Base-by-base conservation (phyloP, 2,113 vertebrate genomes). In the Triplophysa siluroides region DNA sequence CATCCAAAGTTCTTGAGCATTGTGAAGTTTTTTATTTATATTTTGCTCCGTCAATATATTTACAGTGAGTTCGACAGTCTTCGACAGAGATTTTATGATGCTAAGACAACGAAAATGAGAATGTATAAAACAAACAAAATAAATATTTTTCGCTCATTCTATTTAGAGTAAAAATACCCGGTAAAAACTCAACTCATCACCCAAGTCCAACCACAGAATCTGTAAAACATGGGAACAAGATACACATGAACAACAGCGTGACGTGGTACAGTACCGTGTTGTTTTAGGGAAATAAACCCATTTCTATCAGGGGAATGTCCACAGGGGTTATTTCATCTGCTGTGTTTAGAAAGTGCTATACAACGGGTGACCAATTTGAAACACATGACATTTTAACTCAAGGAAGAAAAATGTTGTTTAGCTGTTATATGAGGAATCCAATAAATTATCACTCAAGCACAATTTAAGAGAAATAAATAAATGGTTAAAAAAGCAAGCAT, bases 301-400 rank as follows among this genome's bases (percentile, higher is more conserved):
- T 41, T 65, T 78, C 76, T 84, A 61, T 78, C 83, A 69, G 16
- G 77, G 79, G 76, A 60, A 43, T 80, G 18, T 61, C 56, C 26
- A 50, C 64, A 68, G 64, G 81, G 77, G 68, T 68, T 80, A 78
- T 77, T 75, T 54, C 66, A 86, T 76, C 76, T 70, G 45, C 71
- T 67, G 54, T 76, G 54, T 62, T 83, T 76, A 73, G 76, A 69
- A 85, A 82, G 50, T 68, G 73, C 80, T 56, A 74, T 83, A 65
- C 77, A 80, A 84, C 76, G 56, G 41, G 63, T 65, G 70, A 72
- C 19, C 82, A 81, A 81, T 79, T 74, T 70, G 23, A 88, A 85
- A 81, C 73, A 80, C 33, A 75, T 84, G 80, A 61, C 41, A 29
- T 71, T 73, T 43, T 62, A 79, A 11, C 33, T 24, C 12, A 45